These are phyloP conservation scores for Archilochus colubris DNA, from an alignment of 2,113 vertebrate species.

Conservation along the genomic window DNA sequence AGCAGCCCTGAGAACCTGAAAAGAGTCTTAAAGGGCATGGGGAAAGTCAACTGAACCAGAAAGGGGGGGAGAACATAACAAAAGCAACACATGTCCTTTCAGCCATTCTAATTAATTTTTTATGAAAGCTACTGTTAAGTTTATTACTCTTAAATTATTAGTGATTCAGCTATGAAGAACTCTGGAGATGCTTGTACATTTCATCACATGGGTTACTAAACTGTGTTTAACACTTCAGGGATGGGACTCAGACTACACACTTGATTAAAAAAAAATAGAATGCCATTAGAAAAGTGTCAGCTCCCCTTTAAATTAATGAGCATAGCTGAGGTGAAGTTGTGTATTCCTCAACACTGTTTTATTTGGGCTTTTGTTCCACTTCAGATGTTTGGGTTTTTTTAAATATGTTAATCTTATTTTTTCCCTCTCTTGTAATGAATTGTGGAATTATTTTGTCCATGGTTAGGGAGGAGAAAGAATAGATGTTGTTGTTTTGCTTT, in stretches of 20 bases:
- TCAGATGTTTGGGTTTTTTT: not conserved
- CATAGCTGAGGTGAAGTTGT: not conserved
- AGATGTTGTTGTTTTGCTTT: not conserved
- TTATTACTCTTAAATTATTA: conserved; percentile 56
- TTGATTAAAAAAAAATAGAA: not conserved
- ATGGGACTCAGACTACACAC: not conserved
- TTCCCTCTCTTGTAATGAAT: not conserved
- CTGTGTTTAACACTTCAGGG: conserved; percentile 23
- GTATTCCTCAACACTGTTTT: not conserved
- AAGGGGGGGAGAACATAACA: not conserved
- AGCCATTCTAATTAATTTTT: conserved; percentile 40
- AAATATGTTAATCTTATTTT: not conserved
- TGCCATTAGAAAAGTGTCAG: conserved; percentile 13
- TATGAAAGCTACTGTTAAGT: conserved; percentile 28
- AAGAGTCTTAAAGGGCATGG: not conserved
- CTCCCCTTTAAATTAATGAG: not conserved
- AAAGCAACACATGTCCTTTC: conserved; percentile 50
- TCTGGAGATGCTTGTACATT: conserved; percentile 23
- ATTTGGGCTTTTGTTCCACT: not conserved
- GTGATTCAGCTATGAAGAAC: conserved; percentile 46
- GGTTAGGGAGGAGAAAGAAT: not conserved
- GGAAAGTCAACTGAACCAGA: conserved; percentile 1
- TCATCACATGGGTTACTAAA: conserved; percentile 15
- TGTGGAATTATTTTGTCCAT: not conserved
- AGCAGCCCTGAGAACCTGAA: not conserved